A percentile compares a stretch with the other conserved stretches of the same genome.
Evolutionary conservation across 2,113 vertebrate species (phyloP).

Genomic region (Tor tambroides): DNA sequence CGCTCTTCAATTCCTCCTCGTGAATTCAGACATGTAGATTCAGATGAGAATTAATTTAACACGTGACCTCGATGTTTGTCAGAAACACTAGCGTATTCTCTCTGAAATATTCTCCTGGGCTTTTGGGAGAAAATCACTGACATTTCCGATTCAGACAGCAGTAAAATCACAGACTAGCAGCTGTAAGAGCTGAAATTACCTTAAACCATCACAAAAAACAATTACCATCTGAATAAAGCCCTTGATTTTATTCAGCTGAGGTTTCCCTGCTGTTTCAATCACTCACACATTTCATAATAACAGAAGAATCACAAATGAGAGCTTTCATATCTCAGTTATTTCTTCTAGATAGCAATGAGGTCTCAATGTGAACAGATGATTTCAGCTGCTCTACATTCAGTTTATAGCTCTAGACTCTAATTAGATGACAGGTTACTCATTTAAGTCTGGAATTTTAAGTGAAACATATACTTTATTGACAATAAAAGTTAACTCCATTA

Average conservation of each 20-base stretch:
- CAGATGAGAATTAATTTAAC: conserved; percentile 24
- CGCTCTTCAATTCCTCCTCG: background rate
- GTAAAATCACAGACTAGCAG: conserved; percentile 5
- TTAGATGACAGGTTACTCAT: background rate
- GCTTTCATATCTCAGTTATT: background rate
- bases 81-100: background rate
- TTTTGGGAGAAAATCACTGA: conserved; percentile 29
- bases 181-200: background rate
- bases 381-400: background rate
- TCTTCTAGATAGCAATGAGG: background rate
- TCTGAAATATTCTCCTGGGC: background rate
- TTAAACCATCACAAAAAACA: conserved; percentile 2
- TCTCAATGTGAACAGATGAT: background rate
- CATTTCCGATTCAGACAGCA: background rate
- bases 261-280: background rate
- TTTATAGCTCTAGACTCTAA: background rate
- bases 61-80: background rate
- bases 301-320: background rate
- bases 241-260: background rate
- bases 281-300: background rate
- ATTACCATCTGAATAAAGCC: background rate
- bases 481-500: background rate
- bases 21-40: conserved; percentile 21
- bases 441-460: background rate
- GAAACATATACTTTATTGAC: background rate